Evolutionary conservation across 2,797 vertebrate genomes (phyloP), one percentile per base, ranked within the genome.

Genomic region (Diceros bicornis): DNA sequence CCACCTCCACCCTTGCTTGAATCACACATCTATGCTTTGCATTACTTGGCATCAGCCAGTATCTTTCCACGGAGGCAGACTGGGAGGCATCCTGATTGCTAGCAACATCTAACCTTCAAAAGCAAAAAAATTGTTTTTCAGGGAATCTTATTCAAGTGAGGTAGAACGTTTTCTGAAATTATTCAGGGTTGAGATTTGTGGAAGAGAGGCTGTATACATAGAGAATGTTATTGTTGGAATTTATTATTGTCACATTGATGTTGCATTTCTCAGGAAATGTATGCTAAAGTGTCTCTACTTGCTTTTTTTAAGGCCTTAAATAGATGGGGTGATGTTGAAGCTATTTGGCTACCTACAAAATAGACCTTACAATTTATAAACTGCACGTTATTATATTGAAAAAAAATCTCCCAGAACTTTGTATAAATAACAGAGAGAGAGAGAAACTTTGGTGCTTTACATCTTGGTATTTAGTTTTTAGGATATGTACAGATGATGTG

Each of bases 271-370:
- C 74, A 94, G 75, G 34, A 97, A 97, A 93, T 92, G 32, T 71
- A 92, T 96, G 89, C 44, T 96, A 85, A 91, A 93, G n/a, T 96
- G 23, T 88, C 96, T 92, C 92, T 62, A 44, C 64, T 69, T 79
- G 55, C 8, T 77, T 93, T 96, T 90, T 94, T 90, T 55, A 87
- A 90, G 66, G 10, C 61, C 69, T 96, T 47, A n/a, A 77, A 81
- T 93, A 81, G 25, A 91, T 71, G 34, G 34, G 41, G 41, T 90
- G 50, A 95, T 96, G 87, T 71, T 86, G 68, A 93, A 83, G 37
- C 50, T 93, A 75, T 89, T 66, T 94, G 34, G 50, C 78, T 94
- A 50, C 50, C 69, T 85, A 64, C 92, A 94, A 97, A 97, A 95
- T 50, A 93, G 37, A 72, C 37, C 34, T 88, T 64, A 89, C 7